Evolutionary conservation across 1,140 invertebrate species (phyloP), one percentile per base, ranked within the genome.

Genomic region (Euglossa dilemma): DNA sequence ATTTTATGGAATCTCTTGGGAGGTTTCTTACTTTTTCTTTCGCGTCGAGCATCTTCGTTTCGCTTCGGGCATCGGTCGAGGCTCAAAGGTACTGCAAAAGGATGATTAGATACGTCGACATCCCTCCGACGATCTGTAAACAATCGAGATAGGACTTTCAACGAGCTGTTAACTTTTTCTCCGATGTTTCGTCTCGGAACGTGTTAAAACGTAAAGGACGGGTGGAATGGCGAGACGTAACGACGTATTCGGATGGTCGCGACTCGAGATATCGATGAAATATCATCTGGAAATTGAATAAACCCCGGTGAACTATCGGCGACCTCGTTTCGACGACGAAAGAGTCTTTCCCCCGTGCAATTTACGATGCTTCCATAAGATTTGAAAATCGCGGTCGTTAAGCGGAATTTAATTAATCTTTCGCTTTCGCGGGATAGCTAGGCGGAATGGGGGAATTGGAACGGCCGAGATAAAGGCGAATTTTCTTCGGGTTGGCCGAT

Each of bases 51-150:
- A 36, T 36, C 36, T 36, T 36, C 36, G 4, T 4, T 36, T 36
- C 36, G 4, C 36, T 36, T 36, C 36, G 36, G 4, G 20, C 36
- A n/a, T 6, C 11, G 2, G 18, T 6, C 43, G 25, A 84, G n/a
- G 85, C 74, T n/a, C 90, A 63, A 5, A 16, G 91, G 61, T 93
- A 63, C 76, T 94, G 93, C 61, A 94, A 28, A 3, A 94, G 90
- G 78, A 94, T 93, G 25, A 93, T 90, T 56, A 94, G 84, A 79
- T 94, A 94, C 0, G 92, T 94, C 14, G 91, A 88, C 57, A 91
- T 64, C 45, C 91, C 11, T 20, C 88, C 84, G 16, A 83, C 76
- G 14, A 92, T 93, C 94, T 94, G 89, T 52, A 90, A 90, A 14
- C 23, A 52, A 79, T 64, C 64, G 18, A 3, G 18, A 18, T 23